phyloP scores from a whole-genome alignment of 2,888 invertebrate species.

The Harpagoxenus sublaevis region DNA sequence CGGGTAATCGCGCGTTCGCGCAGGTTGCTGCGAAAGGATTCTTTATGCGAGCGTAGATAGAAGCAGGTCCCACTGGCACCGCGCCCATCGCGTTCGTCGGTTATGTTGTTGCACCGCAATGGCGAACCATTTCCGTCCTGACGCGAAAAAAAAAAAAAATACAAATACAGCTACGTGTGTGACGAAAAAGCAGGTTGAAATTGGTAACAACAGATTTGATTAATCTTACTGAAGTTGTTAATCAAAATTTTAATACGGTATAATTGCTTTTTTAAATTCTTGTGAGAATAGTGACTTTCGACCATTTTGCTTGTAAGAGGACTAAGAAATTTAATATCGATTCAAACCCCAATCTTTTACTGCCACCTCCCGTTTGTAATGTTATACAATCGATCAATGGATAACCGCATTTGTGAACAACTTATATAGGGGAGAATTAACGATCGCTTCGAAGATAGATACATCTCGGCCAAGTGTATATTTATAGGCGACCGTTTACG shows the following conservation, averaged over 20 bases:
- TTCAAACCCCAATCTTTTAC: background rate
- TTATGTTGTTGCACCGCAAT: slow-evolving; percentile 56
- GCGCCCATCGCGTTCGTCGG: slow-evolving; percentile 34
- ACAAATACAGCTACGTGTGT: slow-evolving; percentile 13
- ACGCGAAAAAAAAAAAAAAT: slow-evolving; percentile 28
- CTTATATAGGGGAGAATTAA: slow-evolving; percentile 23
- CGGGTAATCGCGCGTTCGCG: slow-evolving; percentile 61
- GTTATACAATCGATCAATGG: slow-evolving; percentile 3
- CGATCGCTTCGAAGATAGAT: slow-evolving; percentile 35
- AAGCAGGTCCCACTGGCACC: slow-evolving; percentile 67
- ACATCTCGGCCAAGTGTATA: slow-evolving; percentile 39
- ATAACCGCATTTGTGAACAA: slow-evolving; percentile 8
- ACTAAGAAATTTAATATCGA: background rate
- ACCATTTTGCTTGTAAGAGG: background rate
- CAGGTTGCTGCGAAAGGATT: slow-evolving; percentile 74
- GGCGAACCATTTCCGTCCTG: slow-evolving; percentile 49
- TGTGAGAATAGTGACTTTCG: background rate
- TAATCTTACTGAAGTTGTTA: background rate
- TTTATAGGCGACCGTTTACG: slow-evolving; percentile 50
- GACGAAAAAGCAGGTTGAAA: slow-evolving; percentile 18
- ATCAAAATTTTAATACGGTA: background rate
- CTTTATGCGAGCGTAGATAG: slow-evolving; percentile 59
- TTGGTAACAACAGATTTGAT: background rate
- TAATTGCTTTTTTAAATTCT: background rate
- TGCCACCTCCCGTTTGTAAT: background rate